Base-by-base conservation (phyloP, 2,113 vertebrate genomes). In the Macaca mulatta region DNA sequence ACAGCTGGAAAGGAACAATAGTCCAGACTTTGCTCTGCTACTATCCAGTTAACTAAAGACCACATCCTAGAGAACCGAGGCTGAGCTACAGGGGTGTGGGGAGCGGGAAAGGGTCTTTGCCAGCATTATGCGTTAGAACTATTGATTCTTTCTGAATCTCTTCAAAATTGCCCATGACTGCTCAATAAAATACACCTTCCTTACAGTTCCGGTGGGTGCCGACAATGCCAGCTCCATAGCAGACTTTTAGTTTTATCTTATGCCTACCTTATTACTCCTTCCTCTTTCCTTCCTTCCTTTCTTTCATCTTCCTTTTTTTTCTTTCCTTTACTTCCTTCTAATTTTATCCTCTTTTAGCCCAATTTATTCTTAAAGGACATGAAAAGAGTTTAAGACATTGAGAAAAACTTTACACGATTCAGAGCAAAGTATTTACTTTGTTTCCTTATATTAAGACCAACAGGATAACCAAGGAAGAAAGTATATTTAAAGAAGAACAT, bases 291-390 rank as follows among this genome's bases (percentile, higher is more conserved):
- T 45, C n/a, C 23, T 80, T 88, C 27, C 61, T 57, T 96, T 43
- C 52, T 55, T 55, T 18, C 18, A 2, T 90, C 35, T 79, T 96
- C 14, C 43, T 85, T 93, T 50, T 78, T 59, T 80, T 84, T 64
- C 18, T 59, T 84, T 50, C 35, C 17, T 82, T 89, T 81, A 6
- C 69, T 80, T 79, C 40, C 89, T 48, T 75, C 10, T 50, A 30
- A 72, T 52, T 70, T 48, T 55, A 8, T 16, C 7, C 52, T 32
- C 80, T 40, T 64, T 74, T 45, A 95, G 38, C 43, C 17, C 3
- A 77, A 61, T 50, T 83, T 81, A 90, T 82, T 93, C 50, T 89
- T 90, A 95, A 92, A 75, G 48, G 30, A 30, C 43, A 84, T 25
- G 35, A 75, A 80, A 72, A 92, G 32, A 83, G 74, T 27, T 48